Evolutionary conservation across 2,113 vertebrate species (phyloP).

Genomic region (Leptosomus discolor): DNA sequence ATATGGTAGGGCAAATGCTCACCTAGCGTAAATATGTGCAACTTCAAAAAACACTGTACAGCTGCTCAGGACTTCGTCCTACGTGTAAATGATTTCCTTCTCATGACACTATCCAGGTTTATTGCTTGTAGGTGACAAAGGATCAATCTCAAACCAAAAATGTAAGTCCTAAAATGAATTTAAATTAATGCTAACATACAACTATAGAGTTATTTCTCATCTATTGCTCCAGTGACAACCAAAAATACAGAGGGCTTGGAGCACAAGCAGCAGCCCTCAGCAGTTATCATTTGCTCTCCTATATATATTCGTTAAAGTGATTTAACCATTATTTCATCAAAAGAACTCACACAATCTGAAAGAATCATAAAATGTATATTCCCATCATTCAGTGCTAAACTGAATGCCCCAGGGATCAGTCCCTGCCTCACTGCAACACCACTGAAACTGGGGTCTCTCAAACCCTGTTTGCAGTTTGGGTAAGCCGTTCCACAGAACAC

Average conservation of each 20-base stretch:
- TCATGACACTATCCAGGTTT: neutral
- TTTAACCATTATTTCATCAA: neutral
- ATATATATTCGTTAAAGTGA: neutral
- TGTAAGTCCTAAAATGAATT: neutral
- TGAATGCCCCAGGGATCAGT: neutral
- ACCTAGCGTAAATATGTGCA: neutral
- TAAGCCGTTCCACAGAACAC: neutral
- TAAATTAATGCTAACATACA: neutral
- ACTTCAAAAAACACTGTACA: neutral
- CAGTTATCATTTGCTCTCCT: neutral
- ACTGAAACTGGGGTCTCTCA: neutral
- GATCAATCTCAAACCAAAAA: slow-evolving; percentile 32
- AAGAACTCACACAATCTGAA: neutral
- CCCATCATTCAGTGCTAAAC: neutral
- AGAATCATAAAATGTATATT: neutral
- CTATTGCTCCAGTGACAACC: neutral
- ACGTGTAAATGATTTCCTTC: neutral
- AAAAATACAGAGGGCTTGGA: neutral
- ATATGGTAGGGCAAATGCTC: neutral
- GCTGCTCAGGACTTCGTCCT: neutral
- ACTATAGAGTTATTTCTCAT: neutral
- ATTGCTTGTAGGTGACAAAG: neutral
- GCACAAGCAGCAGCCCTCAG: neutral
- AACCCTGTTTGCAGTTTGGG: neutral
- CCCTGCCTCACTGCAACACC: neutral